Evolutionary conservation across 23 tunicate genomes (phyloP).

Genomic region (Trididemnum miniatum): DNA sequence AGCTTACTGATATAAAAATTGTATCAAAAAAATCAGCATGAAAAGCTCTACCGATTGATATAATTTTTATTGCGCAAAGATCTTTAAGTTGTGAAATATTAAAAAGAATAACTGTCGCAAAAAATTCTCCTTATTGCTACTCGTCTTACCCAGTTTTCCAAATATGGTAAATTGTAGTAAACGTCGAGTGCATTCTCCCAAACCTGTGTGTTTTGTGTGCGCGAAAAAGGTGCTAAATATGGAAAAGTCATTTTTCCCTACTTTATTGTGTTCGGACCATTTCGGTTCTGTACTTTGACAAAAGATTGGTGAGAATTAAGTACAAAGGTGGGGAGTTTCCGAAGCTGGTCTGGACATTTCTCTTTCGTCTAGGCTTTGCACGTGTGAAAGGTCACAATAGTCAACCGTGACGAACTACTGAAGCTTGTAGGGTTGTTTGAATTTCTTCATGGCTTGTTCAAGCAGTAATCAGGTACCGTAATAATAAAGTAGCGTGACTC

Average conservation of each 20-base stretch:
- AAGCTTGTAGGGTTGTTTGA: too few species aligned
- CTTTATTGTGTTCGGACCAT: not conserved
- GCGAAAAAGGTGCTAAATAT: too few species aligned
- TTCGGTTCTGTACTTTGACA: constrained; percentile 28
- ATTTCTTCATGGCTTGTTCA: too few species aligned
- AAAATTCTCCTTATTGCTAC: not conserved
- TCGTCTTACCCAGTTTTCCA: not conserved
- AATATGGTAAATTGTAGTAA: not conserved
- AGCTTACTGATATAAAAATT: not conserved
- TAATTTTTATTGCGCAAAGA: not conserved
- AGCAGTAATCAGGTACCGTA: too few species aligned
- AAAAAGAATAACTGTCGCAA: not conserved
- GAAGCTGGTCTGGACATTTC: not conserved
- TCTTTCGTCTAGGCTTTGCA: not conserved
- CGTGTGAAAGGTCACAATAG: constrained; percentile 17
- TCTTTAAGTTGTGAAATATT: not conserved
- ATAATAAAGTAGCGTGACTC: too few species aligned
- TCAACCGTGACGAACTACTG: too few species aligned
- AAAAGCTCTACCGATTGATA: not conserved
- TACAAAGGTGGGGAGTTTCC: constrained; percentile 21
- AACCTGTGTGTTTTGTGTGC: too few species aligned
- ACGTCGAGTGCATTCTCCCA: too few species aligned
- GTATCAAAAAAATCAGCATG: not conserved
- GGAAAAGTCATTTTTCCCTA: constrained; percentile 21
- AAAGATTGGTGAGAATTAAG: not conserved